Conservation (phyloP, 2,113 vertebrate species). For the Poicephalus gulielmi region DNA sequence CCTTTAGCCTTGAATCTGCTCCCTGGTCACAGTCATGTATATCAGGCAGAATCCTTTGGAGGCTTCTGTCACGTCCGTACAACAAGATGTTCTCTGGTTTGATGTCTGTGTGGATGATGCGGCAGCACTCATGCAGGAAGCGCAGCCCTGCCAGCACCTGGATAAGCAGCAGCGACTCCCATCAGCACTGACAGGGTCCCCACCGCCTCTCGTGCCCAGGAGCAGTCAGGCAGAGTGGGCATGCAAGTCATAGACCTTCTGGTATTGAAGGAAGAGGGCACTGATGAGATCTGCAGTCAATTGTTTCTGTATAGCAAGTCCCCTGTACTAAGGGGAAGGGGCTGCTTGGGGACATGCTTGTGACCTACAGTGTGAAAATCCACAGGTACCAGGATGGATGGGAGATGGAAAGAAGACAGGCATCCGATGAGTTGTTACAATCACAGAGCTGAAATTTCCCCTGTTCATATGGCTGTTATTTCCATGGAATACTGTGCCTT, state of each 20-base stretch:
- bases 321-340: background rate
- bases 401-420: background rate
- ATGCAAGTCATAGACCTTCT: accelerated
- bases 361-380: background rate
- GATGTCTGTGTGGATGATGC: slow-evolving; percentile 87
- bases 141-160: slow-evolving; percentile 85
- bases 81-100: slow-evolving; percentile 87
- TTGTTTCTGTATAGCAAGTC: background rate
- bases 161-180: background rate
- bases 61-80: slow-evolving; percentile 45
- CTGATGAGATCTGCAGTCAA: background rate
- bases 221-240: accelerated
- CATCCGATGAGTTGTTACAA: background rate
- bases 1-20: background rate
- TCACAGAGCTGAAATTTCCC: background rate
- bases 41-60: slow-evolving; percentile 47
- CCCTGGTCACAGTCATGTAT: background rate
- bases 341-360: background rate
- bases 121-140: slow-evolving; percentile 82
- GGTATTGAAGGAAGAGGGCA: background rate
- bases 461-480: background rate
- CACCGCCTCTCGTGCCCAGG: background rate
- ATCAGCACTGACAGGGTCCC: background rate
- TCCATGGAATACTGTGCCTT: background rate
- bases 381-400: background rate